A percentile compares a stretch with the other conserved stretches of the same genome.
phyloP scores from a whole-genome alignment of 2,888 invertebrate genomes.

The Caenorhabditis becei region DNA sequence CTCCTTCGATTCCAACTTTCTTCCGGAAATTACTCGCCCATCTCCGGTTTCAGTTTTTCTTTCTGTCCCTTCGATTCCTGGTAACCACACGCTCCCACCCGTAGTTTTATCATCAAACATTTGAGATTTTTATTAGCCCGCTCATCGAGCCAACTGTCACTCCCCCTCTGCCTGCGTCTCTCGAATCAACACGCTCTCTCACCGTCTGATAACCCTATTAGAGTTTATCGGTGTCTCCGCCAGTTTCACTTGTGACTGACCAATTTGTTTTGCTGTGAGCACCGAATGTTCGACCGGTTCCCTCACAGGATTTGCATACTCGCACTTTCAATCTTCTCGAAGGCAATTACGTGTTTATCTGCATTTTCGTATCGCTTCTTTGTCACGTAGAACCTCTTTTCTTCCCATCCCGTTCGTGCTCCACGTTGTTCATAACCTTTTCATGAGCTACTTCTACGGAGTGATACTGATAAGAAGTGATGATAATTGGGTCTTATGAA shows the following conservation, averaged over 20 bases:
- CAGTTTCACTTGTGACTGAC: conserved; percentile 15
- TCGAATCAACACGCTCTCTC: conserved; percentile 12
- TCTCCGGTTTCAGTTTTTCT: not conserved
- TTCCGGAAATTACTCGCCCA: conserved; percentile 5
- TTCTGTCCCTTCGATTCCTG: not conserved
- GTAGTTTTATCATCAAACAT: conserved; percentile 25
- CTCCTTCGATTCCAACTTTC: not conserved
- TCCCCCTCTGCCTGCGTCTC: conserved; percentile 21
- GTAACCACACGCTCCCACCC: not conserved
- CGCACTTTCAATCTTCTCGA: not conserved
- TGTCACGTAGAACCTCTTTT: too few relatives aligned
- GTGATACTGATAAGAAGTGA: conserved; percentile 3
- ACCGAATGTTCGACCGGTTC: not conserved
- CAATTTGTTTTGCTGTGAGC: conserved; percentile 1
- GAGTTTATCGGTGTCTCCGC: conserved; percentile 12
- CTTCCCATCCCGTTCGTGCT: too few relatives aligned
- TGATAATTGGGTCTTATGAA: conserved; percentile 11
- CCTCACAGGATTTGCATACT: not conserved
- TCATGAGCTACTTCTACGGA: not conserved
- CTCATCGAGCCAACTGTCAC: conserved; percentile 20
- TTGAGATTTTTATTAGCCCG: conserved; percentile 33
- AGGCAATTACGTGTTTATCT: not conserved
- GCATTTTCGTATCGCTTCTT: too few relatives aligned
- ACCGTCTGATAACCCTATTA: conserved; percentile 37
- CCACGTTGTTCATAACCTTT: not conserved